Evolutionary conservation across 2,113 vertebrate species (phyloP).

Genomic region (Todiramphus chloris): DNA sequence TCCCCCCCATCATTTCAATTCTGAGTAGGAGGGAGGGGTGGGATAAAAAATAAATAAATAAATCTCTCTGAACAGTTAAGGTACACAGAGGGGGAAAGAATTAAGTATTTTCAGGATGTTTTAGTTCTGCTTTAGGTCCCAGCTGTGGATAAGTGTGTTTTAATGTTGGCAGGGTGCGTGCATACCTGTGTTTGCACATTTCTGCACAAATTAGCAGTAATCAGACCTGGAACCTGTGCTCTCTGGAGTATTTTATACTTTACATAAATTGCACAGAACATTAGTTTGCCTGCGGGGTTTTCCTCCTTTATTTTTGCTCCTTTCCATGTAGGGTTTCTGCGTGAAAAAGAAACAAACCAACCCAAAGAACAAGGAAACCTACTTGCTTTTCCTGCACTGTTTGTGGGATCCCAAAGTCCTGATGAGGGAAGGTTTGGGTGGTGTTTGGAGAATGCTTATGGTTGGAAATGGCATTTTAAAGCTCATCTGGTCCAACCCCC

Average conservation of each 20-base stretch:
- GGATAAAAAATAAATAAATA: neutral
- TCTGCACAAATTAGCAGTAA: neutral
- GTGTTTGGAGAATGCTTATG: too few relatives aligned
- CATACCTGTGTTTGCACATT: neutral
- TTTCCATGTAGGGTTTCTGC: accelerated
- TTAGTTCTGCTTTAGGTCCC: neutral
- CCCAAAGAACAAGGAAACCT: neutral
- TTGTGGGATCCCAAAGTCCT: neutral
- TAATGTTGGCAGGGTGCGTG: neutral
- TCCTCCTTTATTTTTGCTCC: neutral
- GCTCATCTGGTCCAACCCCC: too few relatives aligned
- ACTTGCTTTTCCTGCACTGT: neutral
- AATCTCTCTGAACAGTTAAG: neutral
- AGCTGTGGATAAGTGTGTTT: neutral
- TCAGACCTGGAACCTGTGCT: neutral
- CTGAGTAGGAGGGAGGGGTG: neutral
- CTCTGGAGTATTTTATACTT: neutral
- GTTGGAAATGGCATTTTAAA: too few relatives aligned
- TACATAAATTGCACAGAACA: neutral
- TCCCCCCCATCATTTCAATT: neutral
- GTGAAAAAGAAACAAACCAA: too few relatives aligned
- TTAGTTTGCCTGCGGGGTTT: neutral
- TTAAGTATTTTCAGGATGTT: neutral
- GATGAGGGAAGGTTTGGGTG: accelerated
- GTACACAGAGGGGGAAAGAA: neutral